Base-by-base conservation (phyloP, 2,888 invertebrate genomes). In the Sinhomidia bicolor region DNA sequence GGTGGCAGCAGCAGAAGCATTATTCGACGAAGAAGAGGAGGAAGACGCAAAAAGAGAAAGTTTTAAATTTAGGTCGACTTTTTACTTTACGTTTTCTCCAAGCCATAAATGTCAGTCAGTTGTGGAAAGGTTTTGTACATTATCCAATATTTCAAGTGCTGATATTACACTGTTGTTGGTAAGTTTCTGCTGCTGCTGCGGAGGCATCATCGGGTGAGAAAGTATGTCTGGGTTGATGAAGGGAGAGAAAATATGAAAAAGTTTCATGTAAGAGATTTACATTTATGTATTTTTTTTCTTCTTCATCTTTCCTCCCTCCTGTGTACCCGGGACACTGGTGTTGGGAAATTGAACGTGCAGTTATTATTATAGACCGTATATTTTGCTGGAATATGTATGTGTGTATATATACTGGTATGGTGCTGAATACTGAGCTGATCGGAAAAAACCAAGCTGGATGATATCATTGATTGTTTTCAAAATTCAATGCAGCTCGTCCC, bases 1-100 rank as follows among this genome's bases (percentile, higher is more conserved):
- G 12, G 44, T 6, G 23, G 71, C 17, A 20, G 32, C 1, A 32
- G 29, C 20, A n/a, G 57, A 60, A 2, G 65, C 14, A 23, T 29
- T 10, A 44, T 3, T n/a, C n/a, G n/a, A n/a, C n/a, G n/a, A n/a
- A n/a, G n/a, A n/a, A n/a, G n/a, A n/a, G n/a, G n/a, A n/a, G n/a
- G n/a, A n/a, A n/a, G n/a, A n/a, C n/a, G n/a, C n/a, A n/a, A n/a
- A 44, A 44, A 60, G 60, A 54, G 79, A 54, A 79, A 79, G 60
- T 79, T 79, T 81, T 41, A 65, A 81, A 81, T 81, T 81, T 81
- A 65, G 81, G 81, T 65, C 81, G 81, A 81, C 62, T 81, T 81
- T 71, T 71, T 71, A 71, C 71, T 71, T 71, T 44, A 81, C 65
- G 32, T 44, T 44, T 71, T 81, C 81, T 44, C 29, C 44, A 60